Evolutionary conservation across 2,797 vertebrate species (phyloP).

Genomic region (Anguilla megastoma): DNA sequence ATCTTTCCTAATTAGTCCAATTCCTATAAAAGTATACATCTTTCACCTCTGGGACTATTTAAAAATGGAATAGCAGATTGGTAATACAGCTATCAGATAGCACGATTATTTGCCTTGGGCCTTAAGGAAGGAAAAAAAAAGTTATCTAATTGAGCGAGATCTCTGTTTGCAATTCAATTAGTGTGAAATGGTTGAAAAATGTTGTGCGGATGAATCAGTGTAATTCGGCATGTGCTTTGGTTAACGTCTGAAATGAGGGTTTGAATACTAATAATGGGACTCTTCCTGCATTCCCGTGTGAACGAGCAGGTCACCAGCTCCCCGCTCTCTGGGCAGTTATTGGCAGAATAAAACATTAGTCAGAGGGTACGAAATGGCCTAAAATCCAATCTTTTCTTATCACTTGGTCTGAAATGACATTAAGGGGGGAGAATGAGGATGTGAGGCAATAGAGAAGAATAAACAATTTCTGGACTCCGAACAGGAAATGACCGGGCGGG

Average conservation of each 20-base stretch:
- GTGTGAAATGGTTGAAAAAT: not conserved
- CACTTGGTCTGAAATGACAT: conserved; percentile 8
- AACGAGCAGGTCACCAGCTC: not conserved
- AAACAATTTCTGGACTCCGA: not conserved
- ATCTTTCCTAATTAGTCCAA: conserved; percentile 25
- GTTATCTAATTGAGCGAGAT: conserved; percentile 37
- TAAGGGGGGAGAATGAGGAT: not conserved
- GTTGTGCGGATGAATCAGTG: not conserved
- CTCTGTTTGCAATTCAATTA: conserved; percentile 13
- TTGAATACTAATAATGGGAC: not conserved
- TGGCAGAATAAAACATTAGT: not conserved
- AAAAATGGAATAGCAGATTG: conserved; percentile 18
- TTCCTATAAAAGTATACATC: conserved; percentile 23
- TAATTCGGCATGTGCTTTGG: not conserved
- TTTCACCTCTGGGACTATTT: conserved; percentile 20
- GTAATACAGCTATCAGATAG: not conserved
- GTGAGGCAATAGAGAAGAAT: not conserved
- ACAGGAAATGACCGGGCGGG: not conserved
- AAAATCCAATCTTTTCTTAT: conserved; percentile 1
- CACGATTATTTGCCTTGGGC: conserved; percentile 7
- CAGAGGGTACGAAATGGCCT: not conserved
- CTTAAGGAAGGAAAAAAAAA: not conserved
- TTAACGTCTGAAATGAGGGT: not conserved
- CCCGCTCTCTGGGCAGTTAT: too few relatives aligned
- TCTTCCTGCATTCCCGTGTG: not conserved